phyloP scores from a whole-genome alignment of 2,797 vertebrate genomes.

The Eulemur albifrons region DNA sequence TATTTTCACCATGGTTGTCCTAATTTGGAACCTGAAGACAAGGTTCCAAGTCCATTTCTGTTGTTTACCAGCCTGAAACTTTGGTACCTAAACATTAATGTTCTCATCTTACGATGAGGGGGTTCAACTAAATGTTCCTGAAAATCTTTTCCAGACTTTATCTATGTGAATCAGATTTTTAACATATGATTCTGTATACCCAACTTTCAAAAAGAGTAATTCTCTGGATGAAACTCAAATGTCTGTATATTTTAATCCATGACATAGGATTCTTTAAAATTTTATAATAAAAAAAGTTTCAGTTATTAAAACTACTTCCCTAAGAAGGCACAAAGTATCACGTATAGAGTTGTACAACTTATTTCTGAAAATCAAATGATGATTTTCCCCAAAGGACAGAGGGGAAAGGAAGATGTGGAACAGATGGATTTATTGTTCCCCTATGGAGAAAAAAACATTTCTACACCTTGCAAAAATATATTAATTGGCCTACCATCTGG shows the following conservation, averaged over 20 bases:
- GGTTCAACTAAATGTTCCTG: neutral
- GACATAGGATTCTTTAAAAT: neutral
- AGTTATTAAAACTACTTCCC: constrained; percentile 32
- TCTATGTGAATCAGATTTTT: neutral
- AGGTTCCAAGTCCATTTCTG: constrained; percentile 16
- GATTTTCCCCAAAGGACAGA: constrained; percentile 60
- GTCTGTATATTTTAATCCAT: constrained; percentile 11
- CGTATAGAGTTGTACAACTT: constrained; percentile 37
- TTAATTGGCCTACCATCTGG: constrained; percentile 75
- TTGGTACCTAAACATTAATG: neutral
- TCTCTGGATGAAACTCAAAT: neutral
- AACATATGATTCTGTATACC: neutral
- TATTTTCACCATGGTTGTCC: neutral
- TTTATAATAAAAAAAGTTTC: neutral
- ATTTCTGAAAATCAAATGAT: constrained; percentile 72
- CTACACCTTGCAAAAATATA: constrained; percentile 75
- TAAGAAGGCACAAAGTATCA: constrained; percentile 44
- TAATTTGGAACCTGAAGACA: neutral
- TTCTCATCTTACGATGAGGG: neutral
- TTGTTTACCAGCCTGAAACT: neutral
- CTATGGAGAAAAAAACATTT: constrained; percentile 63
- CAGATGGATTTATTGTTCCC: constrained; percentile 70
- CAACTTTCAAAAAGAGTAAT: neutral
- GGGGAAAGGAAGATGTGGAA: constrained; percentile 33
- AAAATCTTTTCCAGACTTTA: neutral